Conservation (phyloP, 2,113 vertebrate species). For the Rhynchopsitta pachyrhyncha region DNA sequence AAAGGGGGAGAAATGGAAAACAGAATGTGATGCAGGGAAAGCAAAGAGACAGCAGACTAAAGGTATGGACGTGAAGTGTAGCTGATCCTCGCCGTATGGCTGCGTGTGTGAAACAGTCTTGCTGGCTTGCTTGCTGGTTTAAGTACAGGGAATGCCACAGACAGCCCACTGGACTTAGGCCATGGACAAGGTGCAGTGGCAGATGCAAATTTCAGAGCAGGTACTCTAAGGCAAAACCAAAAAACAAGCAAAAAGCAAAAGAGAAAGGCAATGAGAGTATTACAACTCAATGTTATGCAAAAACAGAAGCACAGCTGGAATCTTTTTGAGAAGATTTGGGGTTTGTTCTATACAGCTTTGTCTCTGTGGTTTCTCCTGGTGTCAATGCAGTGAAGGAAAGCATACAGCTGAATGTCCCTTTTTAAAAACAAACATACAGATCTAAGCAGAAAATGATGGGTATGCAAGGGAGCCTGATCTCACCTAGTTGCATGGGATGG, state of each 20-base stretch:
- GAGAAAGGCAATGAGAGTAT: neutral
- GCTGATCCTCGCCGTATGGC: fast-evolving
- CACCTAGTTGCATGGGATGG: neutral
- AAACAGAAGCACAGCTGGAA: neutral
- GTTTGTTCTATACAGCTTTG: neutral
- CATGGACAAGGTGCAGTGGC: no score
- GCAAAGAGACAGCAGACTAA: neutral
- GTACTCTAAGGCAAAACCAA: neutral
- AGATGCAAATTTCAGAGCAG: no score
- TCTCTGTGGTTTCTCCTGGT: conserved; percentile 21
- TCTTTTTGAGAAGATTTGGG: neutral
- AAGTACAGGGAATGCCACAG: fast-evolving
- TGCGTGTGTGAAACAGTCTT: neutral
- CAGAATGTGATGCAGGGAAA: neutral
- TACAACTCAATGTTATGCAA: neutral
- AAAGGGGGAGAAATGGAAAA: neutral
- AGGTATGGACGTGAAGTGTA: neutral
- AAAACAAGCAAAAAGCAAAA: neutral
- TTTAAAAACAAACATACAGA: neutral
- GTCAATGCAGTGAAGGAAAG: neutral
- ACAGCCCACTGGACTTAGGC: neutral
- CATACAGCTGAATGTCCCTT: neutral
- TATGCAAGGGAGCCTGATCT: neutral
- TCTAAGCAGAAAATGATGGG: neutral
- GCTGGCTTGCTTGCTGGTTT: fast-evolving